These are phyloP conservation scores for Ptyas mucosa DNA, from an alignment of 2,113 vertebrate species.

Conservation along the genomic window DNA sequence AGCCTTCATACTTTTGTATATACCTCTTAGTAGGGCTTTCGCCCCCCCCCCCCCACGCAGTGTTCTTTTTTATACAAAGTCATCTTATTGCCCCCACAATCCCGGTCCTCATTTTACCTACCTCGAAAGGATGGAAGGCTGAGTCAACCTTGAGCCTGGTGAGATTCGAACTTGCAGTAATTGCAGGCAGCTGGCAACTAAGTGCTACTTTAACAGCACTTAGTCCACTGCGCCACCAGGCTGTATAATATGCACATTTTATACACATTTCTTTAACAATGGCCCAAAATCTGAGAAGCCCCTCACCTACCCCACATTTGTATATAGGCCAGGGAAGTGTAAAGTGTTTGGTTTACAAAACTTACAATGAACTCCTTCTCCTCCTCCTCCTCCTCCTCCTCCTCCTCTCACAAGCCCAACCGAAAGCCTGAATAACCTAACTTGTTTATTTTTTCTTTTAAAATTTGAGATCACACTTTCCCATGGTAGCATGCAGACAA, in stretches of 20 bases:
- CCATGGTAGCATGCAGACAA: neutral
- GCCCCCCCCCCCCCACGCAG: too few relatives aligned
- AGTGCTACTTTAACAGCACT: too few relatives aligned
- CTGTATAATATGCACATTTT: neutral
- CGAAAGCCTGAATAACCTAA: neutral
- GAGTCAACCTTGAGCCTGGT: too few relatives aligned
- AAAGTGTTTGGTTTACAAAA: neutral
- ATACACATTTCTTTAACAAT: neutral
- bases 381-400: neutral
- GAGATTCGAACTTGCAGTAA: too few relatives aligned
- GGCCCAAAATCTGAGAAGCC: neutral
- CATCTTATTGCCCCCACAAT: too few relatives aligned
- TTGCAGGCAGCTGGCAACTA: too few relatives aligned
- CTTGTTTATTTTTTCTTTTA: neutral
- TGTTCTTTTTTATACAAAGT: too few relatives aligned
- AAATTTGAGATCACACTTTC: neutral
- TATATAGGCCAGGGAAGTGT: neutral
- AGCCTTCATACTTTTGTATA: too few relatives aligned
- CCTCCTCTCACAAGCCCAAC: neutral
- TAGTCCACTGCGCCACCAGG: too few relatives aligned
- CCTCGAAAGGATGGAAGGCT: too few relatives aligned
- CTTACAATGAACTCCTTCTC: neutral
- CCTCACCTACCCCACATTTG: neutral
- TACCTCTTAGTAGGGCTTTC: too few relatives aligned
- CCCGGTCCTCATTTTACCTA: too few relatives aligned